Conservation (phyloP, 2,888 invertebrate genomes). For the Meandrusa payeni region DNA sequence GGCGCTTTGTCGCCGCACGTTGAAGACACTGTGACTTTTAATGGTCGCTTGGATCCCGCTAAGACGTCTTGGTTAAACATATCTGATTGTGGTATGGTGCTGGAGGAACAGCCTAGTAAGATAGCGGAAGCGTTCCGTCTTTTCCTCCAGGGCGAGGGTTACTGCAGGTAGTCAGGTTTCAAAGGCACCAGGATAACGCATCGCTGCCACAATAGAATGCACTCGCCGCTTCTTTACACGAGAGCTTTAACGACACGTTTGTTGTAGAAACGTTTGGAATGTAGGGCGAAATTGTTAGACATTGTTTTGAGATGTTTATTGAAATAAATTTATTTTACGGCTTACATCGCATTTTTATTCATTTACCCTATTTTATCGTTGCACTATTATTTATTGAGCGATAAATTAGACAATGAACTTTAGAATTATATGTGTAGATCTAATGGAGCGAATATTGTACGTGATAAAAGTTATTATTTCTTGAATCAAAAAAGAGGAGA, state of each 20-base stretch:
- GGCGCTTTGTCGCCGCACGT: constrained; percentile 97
- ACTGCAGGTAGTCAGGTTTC: constrained; percentile 85
- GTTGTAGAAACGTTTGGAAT: constrained; percentile 68
- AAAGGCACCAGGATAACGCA: constrained; percentile 20
- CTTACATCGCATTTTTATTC: constrained; percentile 42
- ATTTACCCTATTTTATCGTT: constrained; percentile 25
- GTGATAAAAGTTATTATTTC: no score
- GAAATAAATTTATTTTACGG: constrained; percentile 74
- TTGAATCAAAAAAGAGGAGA: no score
- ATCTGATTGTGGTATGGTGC: constrained; percentile 98
- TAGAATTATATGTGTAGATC: no score
- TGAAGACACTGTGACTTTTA: constrained; percentile 98
- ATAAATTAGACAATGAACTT: no score
- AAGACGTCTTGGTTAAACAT: constrained; percentile 99
- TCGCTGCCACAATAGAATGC: constrained; percentile 57
- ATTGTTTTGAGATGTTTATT: constrained; percentile 69
- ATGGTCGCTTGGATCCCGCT: constrained; percentile 96
- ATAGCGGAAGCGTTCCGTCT: constrained; percentile 98
- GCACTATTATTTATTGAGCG: not conserved
- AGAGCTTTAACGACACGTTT: constrained; percentile 70
- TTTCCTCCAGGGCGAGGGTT: constrained; percentile 99
- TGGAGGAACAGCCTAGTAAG: constrained; percentile 99
- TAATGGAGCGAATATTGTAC: no score
- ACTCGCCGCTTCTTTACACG: constrained; percentile 71
- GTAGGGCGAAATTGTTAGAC: constrained; percentile 68